Conservation (phyloP, 2,888 invertebrate species). For the Parnassius orleans region DNA sequence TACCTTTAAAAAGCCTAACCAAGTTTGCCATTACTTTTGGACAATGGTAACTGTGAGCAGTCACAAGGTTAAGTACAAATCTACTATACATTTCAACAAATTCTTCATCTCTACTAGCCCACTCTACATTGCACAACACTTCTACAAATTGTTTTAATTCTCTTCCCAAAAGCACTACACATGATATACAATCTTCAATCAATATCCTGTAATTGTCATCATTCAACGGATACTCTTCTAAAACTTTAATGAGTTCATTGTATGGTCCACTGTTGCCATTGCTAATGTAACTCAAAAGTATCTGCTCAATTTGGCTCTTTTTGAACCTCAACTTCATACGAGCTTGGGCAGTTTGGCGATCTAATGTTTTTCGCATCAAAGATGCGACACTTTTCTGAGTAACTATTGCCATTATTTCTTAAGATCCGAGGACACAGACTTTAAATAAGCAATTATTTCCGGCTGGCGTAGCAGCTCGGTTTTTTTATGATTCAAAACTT, state of each 20-base stretch:
- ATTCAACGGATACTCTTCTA: slow-evolving; percentile 63
- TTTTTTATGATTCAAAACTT: slow-evolving; percentile 73
- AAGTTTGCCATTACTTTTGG: slow-evolving; percentile 58
- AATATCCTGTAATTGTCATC: slow-evolving; percentile 67
- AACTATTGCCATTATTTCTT: slow-evolving; percentile 71
- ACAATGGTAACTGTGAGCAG: slow-evolving; percentile 72
- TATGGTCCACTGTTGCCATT: slow-evolving; percentile 64
- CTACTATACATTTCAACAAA: slow-evolving; percentile 56
- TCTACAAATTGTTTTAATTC: slow-evolving; percentile 65
- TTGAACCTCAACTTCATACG: slow-evolving; percentile 66
- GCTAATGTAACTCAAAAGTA: slow-evolving; percentile 60
- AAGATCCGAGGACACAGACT: slow-evolving; percentile 62
- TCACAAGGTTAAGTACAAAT: slow-evolving; percentile 63
- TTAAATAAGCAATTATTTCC: slow-evolving; percentile 67
- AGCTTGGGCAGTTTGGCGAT: slow-evolving; percentile 60
- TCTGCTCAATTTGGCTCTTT: slow-evolving; percentile 68
- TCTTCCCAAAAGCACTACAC: slow-evolving; percentile 63
- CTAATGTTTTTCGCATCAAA: slow-evolving; percentile 68
- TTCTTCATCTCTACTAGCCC: slow-evolving; percentile 55
- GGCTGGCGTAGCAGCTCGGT: slow-evolving; percentile 71
- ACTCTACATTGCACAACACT: slow-evolving; percentile 60
- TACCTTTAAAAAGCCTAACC: slow-evolving; percentile 65
- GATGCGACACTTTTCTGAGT: slow-evolving; percentile 66
- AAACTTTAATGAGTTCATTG: slow-evolving; percentile 68
- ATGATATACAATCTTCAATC: slow-evolving; percentile 63